Base-by-base conservation (phyloP, 1,140 invertebrate genomes). In the Vollenhovia emeryi region DNA sequence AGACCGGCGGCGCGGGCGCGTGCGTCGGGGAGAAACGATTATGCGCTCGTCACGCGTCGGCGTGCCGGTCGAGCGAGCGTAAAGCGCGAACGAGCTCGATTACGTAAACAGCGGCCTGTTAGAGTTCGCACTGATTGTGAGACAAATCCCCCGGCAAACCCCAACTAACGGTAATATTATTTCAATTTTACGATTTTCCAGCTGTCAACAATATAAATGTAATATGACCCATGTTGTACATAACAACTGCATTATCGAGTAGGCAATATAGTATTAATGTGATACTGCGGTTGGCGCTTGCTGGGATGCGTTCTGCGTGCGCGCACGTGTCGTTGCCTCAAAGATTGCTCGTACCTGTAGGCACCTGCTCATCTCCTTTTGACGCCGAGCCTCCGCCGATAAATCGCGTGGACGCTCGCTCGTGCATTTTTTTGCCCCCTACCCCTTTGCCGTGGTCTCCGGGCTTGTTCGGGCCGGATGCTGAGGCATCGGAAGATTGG, bases 51-150 rank as follows among this genome's bases (percentile, higher is more conserved):
- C 21, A 69, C 62, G 62, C 62, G 21, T 50, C 30, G 40, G 13
- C 48, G 62, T 68, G 60, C 8, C 30, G 13, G 21, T 68, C 62
- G 48, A 79, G 45, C 30, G 21, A 79, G 24, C 48, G 24, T 71
- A 71, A 69, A 55, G 21, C 33, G 64, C 64, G 48, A 80, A 68
- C 45, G 62, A 36, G 8, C 33, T 69, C 48, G 76, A 71, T 80
- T 80, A 80, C 24, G 33, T 71, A 80, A 80, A 55, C 62, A 80
- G 33, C 36, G 18, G 18, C 18, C 3, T 7, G 50, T 50, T 71
- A 55, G 3, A 62, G 21, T 80, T 33, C 21, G 3, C 45, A 5
- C 62, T 52, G 62, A n/a, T n/a, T n/a, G n/a, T n/a, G n/a, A n/a
- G n/a, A n/a, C n/a, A n/a, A n/a, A n/a, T n/a, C n/a, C n/a, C n/a